Conservation (phyloP, 2,888 invertebrate species). For the Dasysyrphus albostriatus region DNA sequence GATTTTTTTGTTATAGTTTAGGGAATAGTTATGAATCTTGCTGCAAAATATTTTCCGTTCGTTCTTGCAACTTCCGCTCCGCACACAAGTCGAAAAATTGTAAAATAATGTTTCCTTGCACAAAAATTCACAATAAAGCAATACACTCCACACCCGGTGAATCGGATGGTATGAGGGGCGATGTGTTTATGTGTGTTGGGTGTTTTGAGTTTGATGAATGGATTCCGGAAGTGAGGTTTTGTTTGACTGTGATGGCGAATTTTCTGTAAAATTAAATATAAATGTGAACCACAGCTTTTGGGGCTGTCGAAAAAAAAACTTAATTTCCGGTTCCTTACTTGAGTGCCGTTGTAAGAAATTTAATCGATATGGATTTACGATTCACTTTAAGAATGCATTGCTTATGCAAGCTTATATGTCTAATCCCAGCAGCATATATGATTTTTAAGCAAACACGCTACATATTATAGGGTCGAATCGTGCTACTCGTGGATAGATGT, state of each 20-base stretch:
- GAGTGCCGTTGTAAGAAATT: neutral
- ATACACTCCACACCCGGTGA: neutral
- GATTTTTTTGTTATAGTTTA: neutral
- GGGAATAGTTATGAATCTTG: neutral
- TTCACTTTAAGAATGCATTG: neutral
- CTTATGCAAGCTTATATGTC: neutral
- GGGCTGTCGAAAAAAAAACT: neutral
- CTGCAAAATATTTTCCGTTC: neutral
- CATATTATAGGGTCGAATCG: neutral
- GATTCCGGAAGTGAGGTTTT: constrained; percentile 34
- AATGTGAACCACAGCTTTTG: constrained; percentile 1
- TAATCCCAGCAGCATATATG: neutral
- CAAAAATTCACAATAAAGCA: constrained; percentile 11
- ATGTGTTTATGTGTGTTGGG: neutral
- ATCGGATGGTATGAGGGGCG: neutral
- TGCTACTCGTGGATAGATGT: neutral
- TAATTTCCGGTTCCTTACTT: constrained; percentile 11
- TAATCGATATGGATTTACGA: neutral
- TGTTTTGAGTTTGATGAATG: constrained; percentile 33
- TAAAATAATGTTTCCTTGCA: constrained; percentile 25
- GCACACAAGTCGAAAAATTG: neutral
- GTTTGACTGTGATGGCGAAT: constrained; percentile 26
- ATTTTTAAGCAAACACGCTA: neutral
- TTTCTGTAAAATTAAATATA: constrained; percentile 22
- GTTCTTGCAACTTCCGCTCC: constrained; percentile 24